Percentiles rank a stretch among this genome's conserved stretches.
Conservation (phyloP, 2,888 invertebrate species). For the Tuta absoluta region DNA sequence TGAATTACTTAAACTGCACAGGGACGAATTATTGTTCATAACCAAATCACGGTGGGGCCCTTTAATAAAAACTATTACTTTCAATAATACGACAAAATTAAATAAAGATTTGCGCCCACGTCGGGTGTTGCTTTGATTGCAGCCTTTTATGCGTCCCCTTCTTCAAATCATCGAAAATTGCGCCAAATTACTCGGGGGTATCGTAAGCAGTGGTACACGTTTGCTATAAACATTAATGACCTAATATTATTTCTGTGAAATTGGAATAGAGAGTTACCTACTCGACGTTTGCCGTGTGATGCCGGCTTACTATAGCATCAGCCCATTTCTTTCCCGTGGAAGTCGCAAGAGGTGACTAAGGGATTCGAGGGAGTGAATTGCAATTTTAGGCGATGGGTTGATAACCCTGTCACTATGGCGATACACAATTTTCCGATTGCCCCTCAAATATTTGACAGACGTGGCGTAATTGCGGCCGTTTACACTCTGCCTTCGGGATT, state of each 20-base stretch:
- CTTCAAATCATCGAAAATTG: neutral
- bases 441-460: too few relatives aligned
- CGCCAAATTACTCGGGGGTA: neutral
- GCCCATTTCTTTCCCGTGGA: too few relatives aligned
- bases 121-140: neutral
- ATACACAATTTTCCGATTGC: too few relatives aligned
- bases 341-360: too few relatives aligned
- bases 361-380: too few relatives aligned
- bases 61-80: slow-evolving; percentile 17
- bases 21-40: neutral
- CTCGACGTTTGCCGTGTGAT: neutral
- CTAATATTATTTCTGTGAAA: neutral
- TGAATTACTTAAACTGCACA: too few relatives aligned
- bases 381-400: too few relatives aligned
- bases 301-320: too few relatives aligned
- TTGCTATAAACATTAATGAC: neutral
- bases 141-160: neutral
- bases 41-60: neutral
- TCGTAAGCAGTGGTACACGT: neutral
- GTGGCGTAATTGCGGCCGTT: too few relatives aligned
- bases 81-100: slow-evolving; percentile 3
- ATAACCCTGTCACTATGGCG: too few relatives aligned
- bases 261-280: neutral
- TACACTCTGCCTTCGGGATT: too few relatives aligned
- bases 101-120: neutral